Evolutionary conservation across 2,888 invertebrate genomes (phyloP).

Genomic region (Dolichopus griseipennis): DNA sequence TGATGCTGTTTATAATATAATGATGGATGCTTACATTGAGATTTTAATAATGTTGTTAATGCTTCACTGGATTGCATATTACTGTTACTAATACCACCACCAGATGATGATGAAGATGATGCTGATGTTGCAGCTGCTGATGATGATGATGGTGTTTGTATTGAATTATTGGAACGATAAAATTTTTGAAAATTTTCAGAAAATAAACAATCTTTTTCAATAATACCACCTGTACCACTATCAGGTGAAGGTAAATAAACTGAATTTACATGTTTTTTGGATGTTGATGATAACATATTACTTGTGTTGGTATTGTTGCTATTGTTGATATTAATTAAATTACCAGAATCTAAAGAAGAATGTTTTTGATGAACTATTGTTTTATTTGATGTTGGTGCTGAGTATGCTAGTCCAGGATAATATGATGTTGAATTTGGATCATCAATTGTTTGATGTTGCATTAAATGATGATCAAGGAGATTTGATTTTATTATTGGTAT

Average conservation of each 20-base stretch:
- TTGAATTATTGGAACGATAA: slow-evolving; percentile 30
- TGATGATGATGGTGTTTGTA: slow-evolving; percentile 21
- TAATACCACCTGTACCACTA: slow-evolving; percentile 16
- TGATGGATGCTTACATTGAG: slow-evolving; percentile 19
- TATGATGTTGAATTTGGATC: neutral
- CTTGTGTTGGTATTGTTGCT: slow-evolving; percentile 14
- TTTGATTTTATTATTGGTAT: neutral
- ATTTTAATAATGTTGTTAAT: slow-evolving; percentile 12
- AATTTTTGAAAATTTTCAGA: slow-evolving; percentile 39
- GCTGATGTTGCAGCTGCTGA: slow-evolving; percentile 19
- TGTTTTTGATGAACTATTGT: neutral
- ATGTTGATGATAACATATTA: neutral
- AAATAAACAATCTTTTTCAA: slow-evolving; percentile 31
- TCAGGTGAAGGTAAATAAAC: slow-evolving; percentile 17
- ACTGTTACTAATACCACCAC: slow-evolving; percentile 7
- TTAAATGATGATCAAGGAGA: neutral
- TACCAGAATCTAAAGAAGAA: neutral
- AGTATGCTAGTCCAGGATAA: neutral
- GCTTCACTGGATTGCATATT: slow-evolving; percentile 3
- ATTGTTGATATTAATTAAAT: slow-evolving; percentile 8
- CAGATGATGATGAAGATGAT: slow-evolving; percentile 12
- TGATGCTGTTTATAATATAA: slow-evolving; percentile 21
- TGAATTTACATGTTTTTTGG: slow-evolving; percentile 11
- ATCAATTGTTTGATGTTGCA: neutral
- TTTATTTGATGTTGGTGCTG: slow-evolving; percentile 7